These are phyloP conservation scores for Mastigias papua DNA, from an alignment of 30 jellyfish, hydroid and myxozoan genomes.

Conservation along the genomic window DNA sequence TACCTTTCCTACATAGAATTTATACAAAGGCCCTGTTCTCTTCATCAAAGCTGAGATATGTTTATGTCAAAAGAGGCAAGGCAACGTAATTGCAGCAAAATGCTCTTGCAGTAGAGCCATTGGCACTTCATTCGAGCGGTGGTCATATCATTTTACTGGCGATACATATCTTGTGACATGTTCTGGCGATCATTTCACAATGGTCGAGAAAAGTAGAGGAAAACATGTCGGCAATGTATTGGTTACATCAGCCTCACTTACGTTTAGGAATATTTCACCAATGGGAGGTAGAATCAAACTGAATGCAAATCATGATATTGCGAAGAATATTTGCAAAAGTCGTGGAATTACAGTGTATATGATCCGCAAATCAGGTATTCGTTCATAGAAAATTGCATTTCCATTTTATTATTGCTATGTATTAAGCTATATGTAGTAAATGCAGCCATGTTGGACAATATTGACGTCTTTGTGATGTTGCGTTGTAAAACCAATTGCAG, in stretches of 20 bases:
- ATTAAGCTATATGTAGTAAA: not conserved
- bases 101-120: slow-evolving; percentile 1
- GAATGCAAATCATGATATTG: slow-evolving; percentile 18
- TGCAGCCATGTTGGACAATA: not conserved
- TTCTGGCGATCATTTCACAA: slow-evolving; percentile 49
- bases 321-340: slow-evolving; percentile 18
- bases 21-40: slow-evolving; percentile 39
- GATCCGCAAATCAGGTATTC: slow-evolving; percentile 6
- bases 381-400: not conserved
- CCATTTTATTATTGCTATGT: not conserved
- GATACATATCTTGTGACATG: not conserved
- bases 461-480: too few relatives aligned
- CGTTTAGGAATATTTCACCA: slow-evolving; percentile 13
- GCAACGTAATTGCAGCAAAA: not conserved
- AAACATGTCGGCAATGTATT: slow-evolving; percentile 35
- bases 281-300: not conserved
- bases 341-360: slow-evolving; percentile 20
- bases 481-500: too few relatives aligned
- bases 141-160: slow-evolving; percentile 29
- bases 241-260: slow-evolving; percentile 17
- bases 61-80: not conserved
- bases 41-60: slow-evolving; percentile 33
- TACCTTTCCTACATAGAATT: slow-evolving; percentile 1
- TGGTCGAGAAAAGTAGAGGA: slow-evolving; percentile 32
- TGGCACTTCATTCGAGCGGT: slow-evolving; percentile 50